phyloP scores from a whole-genome alignment of 2,797 vertebrate genomes.

The Micromesistius poutassou region DNA sequence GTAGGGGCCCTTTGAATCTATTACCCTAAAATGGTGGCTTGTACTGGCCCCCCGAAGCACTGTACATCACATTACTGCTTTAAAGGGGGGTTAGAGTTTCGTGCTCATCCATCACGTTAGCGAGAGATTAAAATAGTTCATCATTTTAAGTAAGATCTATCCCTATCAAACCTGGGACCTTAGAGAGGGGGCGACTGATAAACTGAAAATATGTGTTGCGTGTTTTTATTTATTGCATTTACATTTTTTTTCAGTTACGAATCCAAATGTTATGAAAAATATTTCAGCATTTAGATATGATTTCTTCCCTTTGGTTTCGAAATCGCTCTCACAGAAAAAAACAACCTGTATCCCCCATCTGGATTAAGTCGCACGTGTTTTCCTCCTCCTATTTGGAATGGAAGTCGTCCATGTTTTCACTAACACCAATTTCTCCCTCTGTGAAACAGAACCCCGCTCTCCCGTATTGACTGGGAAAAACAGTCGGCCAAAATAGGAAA shows the following conservation, averaged over 20 bases:
- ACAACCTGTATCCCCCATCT: conserved; percentile 25
- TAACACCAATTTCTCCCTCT: conserved; percentile 51
- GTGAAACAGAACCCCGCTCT: not conserved
- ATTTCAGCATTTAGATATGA: not conserved
- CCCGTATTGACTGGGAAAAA: conserved; percentile 41
- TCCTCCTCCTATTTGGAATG: conserved; percentile 55
- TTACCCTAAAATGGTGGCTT: conserved; percentile 14
- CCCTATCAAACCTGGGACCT: not conserved
- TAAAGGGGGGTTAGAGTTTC: not conserved
- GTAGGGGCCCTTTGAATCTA: conserved; percentile 13
- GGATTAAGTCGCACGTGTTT: conserved; percentile 50
- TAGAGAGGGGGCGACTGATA: not conserved
- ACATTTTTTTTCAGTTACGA: not conserved
- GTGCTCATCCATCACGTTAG: not conserved
- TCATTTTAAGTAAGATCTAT: not conserved
- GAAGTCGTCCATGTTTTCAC: conserved; percentile 55
- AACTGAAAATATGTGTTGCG: not conserved
- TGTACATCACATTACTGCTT: not conserved
- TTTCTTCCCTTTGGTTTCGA: not conserved
- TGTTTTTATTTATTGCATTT: not conserved
- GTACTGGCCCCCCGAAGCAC: conserved; percentile 3
- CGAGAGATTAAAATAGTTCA: not conserved
- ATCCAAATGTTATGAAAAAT: not conserved
- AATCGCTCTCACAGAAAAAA: not conserved
- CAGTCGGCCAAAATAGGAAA: conserved; percentile 54